Base-by-base conservation (phyloP, 2,113 vertebrate genomes). In the Macroglossus sobrinus region DNA sequence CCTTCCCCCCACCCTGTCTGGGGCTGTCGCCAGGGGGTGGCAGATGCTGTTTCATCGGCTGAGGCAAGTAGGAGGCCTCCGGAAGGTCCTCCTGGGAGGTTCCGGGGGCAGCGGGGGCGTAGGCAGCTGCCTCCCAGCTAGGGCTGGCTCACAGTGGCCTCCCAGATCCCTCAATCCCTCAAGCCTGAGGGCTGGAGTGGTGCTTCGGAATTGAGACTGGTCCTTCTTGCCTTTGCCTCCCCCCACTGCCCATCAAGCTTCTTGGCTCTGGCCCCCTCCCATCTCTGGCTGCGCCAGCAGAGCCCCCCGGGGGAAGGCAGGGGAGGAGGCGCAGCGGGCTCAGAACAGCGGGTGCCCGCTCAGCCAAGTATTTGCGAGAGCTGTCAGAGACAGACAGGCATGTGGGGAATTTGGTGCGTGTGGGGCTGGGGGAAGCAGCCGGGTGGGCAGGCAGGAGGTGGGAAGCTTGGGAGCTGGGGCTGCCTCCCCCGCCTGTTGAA, bases 361-460 rank as follows among this genome's bases (percentile, higher is more conserved):
- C 95, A 98, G 97, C 97, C 97, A 98, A 98, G 97, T 97, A 97
- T 98, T 96, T 97, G 96, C 55, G 0, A 24, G 96, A 98, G 97
- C 97, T 98, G 97, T 98, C 97, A 98, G 97, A 98, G 97, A 97
- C 97, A 97, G 97, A 97, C 97, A 98, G 96, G 97, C 97, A 97
- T 97, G 97, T 98, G 97, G 97, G 97, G 97, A 97, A 98, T 98
- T 97, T 71, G 89, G 96, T 98, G 96, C 72, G 75, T 98, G 97
- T 93, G 96, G 96, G 97, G 97, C 94, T 97, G 75, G 95, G 96
- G 97, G 95, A 96, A 94, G 96, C 96, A 97, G 96, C 96, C 93
- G 69, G 96, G 97, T 84, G 95, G 88, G 96, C 91, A 38, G 59
- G 84, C 26, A 8, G 66, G 88, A 91, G 89, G 80, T 59, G 91